Conservation (phyloP, 2,113 vertebrate genomes). For the Cyanocitta stelleri region DNA sequence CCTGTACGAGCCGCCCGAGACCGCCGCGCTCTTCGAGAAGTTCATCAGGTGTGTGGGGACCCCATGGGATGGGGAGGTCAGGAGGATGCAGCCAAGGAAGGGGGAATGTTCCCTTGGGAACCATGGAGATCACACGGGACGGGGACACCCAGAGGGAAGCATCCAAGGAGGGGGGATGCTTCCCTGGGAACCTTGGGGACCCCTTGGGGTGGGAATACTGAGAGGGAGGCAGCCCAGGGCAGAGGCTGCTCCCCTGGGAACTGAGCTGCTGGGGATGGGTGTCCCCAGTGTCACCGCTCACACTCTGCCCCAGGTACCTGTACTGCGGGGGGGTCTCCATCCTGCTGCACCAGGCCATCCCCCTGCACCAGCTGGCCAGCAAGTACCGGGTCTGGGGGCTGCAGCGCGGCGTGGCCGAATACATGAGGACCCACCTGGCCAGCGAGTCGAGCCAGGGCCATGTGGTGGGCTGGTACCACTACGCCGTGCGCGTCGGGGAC, state of each 20-base stretch:
- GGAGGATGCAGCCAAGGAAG: not conserved
- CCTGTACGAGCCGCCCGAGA: constrained; percentile 79
- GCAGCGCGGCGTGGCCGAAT: constrained; percentile 83
- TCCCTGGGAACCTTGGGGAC: no score
- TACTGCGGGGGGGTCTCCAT: constrained; percentile 89
- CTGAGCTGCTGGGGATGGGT: rapidly evolving
- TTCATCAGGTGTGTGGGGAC: constrained; percentile 82
- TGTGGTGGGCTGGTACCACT: constrained; percentile 92
- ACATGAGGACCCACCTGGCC: constrained; percentile 87
- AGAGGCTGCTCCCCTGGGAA: not conserved
- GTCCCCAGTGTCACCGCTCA: rapidly evolving
- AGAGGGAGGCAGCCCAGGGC: no score
- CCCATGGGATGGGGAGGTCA: rapidly evolving
- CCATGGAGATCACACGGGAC: no score
- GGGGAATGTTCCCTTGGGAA: not conserved
- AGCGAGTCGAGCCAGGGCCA: constrained; percentile 82
- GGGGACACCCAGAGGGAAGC: not conserved
- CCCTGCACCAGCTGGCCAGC: constrained; percentile 85
- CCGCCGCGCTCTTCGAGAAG: constrained; percentile 82
- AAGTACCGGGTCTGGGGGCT: constrained; percentile 84
- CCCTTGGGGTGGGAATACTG: rapidly evolving
- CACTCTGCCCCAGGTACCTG: constrained; percentile 78
- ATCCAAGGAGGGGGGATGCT: not conserved
- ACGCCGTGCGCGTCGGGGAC: constrained; percentile 78
- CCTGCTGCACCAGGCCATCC: constrained; percentile 83